Evolutionary conservation across 2,888 invertebrate genomes (phyloP).

Genomic region (Drosophila anomalipes): DNA sequence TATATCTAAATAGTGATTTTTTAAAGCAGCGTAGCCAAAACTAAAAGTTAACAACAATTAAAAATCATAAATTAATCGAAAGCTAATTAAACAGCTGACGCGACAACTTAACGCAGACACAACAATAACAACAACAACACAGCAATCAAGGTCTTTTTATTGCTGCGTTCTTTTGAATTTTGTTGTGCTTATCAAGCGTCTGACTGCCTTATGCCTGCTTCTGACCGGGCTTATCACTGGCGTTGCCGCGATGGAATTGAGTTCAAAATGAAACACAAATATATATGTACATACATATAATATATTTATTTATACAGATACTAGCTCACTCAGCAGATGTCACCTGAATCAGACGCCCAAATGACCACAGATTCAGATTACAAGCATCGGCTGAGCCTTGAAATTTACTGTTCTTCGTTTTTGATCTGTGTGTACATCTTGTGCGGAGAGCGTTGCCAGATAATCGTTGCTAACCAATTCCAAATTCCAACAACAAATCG

Average conservation of each 20-base stretch:
- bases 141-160: slow-evolving; percentile 51
- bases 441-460: slow-evolving; percentile 20
- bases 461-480: slow-evolving; percentile 22
- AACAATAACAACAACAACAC: slow-evolving; percentile 24
- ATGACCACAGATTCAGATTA: slow-evolving; percentile 46
- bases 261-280: slow-evolving; percentile 38
- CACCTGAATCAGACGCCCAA: slow-evolving; percentile 51
- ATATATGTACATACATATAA: neutral
- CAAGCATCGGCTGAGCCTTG: slow-evolving; percentile 26
- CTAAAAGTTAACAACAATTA: slow-evolving; percentile 24
- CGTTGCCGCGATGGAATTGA: slow-evolving; percentile 51
- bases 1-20: neutral
- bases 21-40: neutral
- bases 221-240: slow-evolving; percentile 61
- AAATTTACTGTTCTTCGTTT: slow-evolving; percentile 1
- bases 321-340: slow-evolving; percentile 37
- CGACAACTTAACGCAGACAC: slow-evolving; percentile 39
- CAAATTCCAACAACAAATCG: slow-evolving; percentile 10
- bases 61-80: slow-evolving; percentile 64
- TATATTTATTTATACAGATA: slow-evolving; percentile 11
- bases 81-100: slow-evolving; percentile 79
- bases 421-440: neutral
- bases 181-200: slow-evolving; percentile 69
- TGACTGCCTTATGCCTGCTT: slow-evolving; percentile 54
- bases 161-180: slow-evolving; percentile 38